These are phyloP conservation scores for Cantharis nigra DNA, from an alignment of 2,888 invertebrate genomes.

Conservation along the genomic window DNA sequence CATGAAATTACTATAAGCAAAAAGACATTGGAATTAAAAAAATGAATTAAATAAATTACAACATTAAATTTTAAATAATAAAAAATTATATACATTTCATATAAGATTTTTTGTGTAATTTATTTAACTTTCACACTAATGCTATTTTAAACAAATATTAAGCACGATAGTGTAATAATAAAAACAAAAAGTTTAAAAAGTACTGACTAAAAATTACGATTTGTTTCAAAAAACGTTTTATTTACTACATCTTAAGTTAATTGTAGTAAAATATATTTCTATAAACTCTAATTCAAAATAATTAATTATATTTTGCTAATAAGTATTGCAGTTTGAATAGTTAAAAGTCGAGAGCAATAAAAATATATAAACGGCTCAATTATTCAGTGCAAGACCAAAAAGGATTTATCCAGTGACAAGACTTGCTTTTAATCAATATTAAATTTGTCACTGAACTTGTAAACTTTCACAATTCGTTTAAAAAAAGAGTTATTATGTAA, in stretches of 20 bases:
- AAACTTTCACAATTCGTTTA: neutral
- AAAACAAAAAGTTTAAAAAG: constrained; percentile 27
- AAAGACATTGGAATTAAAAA: neutral
- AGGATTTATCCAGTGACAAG: neutral
- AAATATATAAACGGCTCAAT: neutral
- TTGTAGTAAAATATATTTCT: neutral
- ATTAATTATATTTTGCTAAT: neutral
- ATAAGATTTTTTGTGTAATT: constrained; percentile 11
- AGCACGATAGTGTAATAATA: constrained; percentile 25
- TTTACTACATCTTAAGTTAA: neutral
- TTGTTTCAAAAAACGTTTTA: neutral
- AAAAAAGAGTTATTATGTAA: neutral
- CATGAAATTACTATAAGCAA: constrained; percentile 12
- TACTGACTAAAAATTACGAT: constrained; percentile 1
- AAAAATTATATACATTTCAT: constrained; percentile 10
- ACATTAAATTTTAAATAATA: constrained; percentile 2
- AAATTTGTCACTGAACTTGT: neutral
- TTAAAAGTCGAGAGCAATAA: neutral
- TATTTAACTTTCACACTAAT: constrained; percentile 24
- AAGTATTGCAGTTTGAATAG: neutral
- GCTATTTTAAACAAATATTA: constrained; percentile 26
- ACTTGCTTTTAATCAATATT: neutral
- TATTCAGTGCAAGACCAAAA: neutral
- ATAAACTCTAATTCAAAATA: neutral
- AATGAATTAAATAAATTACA: constrained; percentile 28